phyloP scores from a whole-genome alignment of 1,140 invertebrate genomes.

The Apis florea region DNA sequence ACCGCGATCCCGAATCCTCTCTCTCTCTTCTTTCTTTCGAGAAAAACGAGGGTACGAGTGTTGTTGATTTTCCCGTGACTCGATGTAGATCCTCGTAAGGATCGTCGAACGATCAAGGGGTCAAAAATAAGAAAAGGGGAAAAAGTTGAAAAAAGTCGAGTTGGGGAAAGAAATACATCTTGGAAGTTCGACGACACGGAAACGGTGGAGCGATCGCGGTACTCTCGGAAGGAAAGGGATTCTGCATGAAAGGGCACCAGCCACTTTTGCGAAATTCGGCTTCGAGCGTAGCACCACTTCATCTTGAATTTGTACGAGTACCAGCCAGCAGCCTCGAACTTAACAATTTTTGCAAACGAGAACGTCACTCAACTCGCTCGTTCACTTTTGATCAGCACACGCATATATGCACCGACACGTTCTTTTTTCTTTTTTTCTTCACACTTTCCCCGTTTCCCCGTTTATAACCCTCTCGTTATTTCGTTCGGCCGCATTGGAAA shows the following conservation, averaged over 20 bases:
- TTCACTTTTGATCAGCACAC: constrained; percentile 61
- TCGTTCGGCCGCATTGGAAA: constrained; percentile 11
- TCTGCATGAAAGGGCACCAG: constrained; percentile 61
- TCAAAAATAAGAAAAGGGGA: not conserved
- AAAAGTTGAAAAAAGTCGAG: not conserved
- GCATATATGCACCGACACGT: constrained; percentile 64
- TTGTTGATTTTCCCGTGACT: not conserved
- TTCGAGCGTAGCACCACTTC: constrained; percentile 58
- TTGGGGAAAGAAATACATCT: not conserved
- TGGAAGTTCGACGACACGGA: constrained; percentile 22
- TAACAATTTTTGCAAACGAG: constrained; percentile 40
- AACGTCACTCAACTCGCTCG: constrained; percentile 44
- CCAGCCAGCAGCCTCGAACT: constrained; percentile 51
- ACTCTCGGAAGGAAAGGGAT: constrained; percentile 44
- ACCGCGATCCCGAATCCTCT: constrained; percentile 11
- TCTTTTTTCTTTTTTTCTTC: constrained; percentile 9
- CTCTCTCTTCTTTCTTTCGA: not conserved
- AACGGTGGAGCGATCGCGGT: constrained; percentile 57
- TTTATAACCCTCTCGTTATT: not conserved
- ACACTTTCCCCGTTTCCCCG: no score
- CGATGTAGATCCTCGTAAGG: not conserved
- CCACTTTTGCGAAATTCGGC: constrained; percentile 61
- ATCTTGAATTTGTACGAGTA: constrained; percentile 51
- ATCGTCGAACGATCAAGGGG: not conserved
- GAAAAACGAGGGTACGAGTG: not conserved